Evolutionary conservation across 2,797 vertebrate species (phyloP), one percentile per base, ranked within the genome.

Genomic region (Crocidura indochinensis): DNA sequence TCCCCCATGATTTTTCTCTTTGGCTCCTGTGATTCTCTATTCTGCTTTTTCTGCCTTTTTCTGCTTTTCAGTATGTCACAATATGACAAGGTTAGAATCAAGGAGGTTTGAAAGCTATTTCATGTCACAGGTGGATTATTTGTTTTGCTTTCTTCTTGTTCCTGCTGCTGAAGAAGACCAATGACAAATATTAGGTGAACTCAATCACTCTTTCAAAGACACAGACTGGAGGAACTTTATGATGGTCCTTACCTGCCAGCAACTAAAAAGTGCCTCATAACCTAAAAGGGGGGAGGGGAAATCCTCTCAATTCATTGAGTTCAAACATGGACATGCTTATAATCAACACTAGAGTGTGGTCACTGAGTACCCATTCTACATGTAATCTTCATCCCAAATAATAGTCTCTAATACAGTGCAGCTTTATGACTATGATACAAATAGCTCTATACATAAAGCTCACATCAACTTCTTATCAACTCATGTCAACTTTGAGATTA

Each of bases 401-500:
- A 20, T 3, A 77, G 62, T 20, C 27, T 64, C 53, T 85, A 47
- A 72, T 72, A 53, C 1, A 49, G 2, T 47, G 87, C 56, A 51
- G 71, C 62, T 82, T 64, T 53, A 17, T 10, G 8, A 71, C 62
- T 81, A 76, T 11, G n/a, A 12, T 38, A 53, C 75, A 78, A 73
- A 67, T 2, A 12, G 6, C 46, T 69, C 53, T 8, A 51, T 26
- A 24, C 82, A 72, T 22, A 44, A 89, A 60, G 38, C 51, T 84
- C 53, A 69, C 24, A 27, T 6, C 27, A 44, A 29, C 84, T 80
- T 11, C 12, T 22, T 60, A 17, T 2, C n/a, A n/a, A n/a, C n/a
- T n/a, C n/a, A n/a, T n/a, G n/a, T n/a, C n/a, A n/a, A 38, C 47
- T 91, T 71, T 88, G 84, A 67, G 29, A 81, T 84, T 62, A 82